Evolutionary conservation across 2,888 invertebrate genomes (phyloP), one percentile per base, ranked within the genome.

Genomic region (Tetragnatha montana): DNA sequence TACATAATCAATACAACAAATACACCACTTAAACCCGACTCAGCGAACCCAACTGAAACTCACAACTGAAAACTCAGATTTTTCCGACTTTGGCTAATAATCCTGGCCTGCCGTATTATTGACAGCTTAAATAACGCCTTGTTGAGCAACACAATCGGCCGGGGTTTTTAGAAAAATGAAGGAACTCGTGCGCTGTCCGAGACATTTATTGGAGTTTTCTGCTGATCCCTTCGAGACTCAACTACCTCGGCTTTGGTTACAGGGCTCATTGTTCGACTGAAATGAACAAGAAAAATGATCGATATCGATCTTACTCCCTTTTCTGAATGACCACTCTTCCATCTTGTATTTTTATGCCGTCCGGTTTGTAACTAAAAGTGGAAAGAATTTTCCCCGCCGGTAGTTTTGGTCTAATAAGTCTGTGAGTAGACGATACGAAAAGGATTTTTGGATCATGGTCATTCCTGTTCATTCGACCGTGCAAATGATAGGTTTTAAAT

Each of bases 161-260:
- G 35, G 35, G 35, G 35, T 35, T 35, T 35, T 35, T 60, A 17
- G 60, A 60, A 60, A 60, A 17, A 60, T 60, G 12, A 60, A 60
- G 60, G 17, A 60, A 60, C 17, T 35, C 35, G 35, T 17, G 60
- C 60, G 10, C 14, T 60, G 60, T 10, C 21, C 73, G 22, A 73
- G 73, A 49, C 49, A 75, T 49, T 75, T 75, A 75, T 49, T 75
- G 75, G 75, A 75, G n/a, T n/a, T 75, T 47, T 49, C 12, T 17
- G 47, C 49, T 47, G 35, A 75, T n/a, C n/a, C 49, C 49, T 17
- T 47, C 49, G 21, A 35, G 14, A 49, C 17, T 22, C 47, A 49
- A 47, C 17, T 14, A 14, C 17, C 49, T 47, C 47, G 14, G 14
- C 75, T 49, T 47, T 75, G 50, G 49, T 17, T n/a, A 75, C 49